Evolutionary conservation across 1,140 invertebrate genomes (phyloP).

Genomic region (Piezodorus guildinii): DNA sequence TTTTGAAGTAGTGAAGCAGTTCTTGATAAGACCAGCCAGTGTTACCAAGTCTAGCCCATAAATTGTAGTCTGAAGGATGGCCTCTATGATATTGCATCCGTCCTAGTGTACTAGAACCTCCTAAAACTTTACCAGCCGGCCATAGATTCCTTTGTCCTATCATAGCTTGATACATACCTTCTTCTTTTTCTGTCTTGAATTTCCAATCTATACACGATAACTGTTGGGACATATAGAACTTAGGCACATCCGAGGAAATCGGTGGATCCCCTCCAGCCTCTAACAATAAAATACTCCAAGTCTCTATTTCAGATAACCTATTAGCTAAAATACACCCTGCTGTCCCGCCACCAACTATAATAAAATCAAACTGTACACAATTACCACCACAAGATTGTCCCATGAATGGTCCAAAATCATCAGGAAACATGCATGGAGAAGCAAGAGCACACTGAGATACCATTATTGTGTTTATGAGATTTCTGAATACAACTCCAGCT

Average conservation of each 20-base stretch:
- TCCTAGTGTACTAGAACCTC: slow-evolving; percentile 50
- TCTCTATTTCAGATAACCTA: slow-evolving; percentile 45
- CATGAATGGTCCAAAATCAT: slow-evolving; percentile 18
- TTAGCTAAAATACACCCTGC: slow-evolving; percentile 63
- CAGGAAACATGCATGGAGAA: slow-evolving; percentile 21
- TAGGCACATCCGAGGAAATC: slow-evolving; percentile 42
- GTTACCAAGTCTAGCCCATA: slow-evolving; percentile 51
- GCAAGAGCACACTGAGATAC: slow-evolving; percentile 22
- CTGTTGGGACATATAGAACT: slow-evolving; percentile 48
- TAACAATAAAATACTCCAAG: slow-evolving; percentile 53
- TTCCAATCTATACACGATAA: slow-evolving; percentile 62
- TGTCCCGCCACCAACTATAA: slow-evolving; percentile 34
- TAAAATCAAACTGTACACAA: slow-evolving; percentile 15
- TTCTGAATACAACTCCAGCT: slow-evolving; percentile 19
- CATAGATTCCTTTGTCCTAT: slow-evolving; percentile 26
- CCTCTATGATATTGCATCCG: slow-evolving; percentile 55
- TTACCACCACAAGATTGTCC: not conserved
- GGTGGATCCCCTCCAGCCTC: slow-evolving; percentile 53
- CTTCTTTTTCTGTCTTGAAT: slow-evolving; percentile 53
- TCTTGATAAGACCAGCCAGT: slow-evolving; percentile 49
- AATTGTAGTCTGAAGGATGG: slow-evolving; percentile 49
- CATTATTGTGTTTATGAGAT: slow-evolving; percentile 23
- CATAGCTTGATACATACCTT: slow-evolving; percentile 34
- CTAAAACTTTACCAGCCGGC: slow-evolving; percentile 33
- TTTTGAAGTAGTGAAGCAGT: slow-evolving; percentile 45